phyloP scores from a whole-genome alignment of 2,113 vertebrate species.

The Notiomystis cincta region DNA sequence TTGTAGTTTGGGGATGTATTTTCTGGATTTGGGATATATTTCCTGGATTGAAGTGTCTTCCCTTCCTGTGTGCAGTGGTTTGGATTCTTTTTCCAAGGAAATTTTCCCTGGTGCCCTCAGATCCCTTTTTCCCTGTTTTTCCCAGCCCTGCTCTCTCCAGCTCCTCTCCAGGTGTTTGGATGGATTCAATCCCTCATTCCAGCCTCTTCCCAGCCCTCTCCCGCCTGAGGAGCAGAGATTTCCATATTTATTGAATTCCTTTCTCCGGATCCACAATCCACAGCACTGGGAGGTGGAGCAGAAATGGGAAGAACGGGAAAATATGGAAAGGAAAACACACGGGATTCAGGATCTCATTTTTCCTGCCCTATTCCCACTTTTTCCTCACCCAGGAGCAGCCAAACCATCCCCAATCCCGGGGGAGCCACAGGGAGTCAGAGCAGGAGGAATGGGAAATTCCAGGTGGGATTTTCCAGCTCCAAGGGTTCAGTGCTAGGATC shows the following conservation, averaged over 20 bases:
- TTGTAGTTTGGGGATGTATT: neutral
- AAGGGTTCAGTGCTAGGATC: neutral
- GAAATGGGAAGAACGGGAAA: neutral
- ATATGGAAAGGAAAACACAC: accelerated
- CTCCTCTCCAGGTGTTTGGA: neutral
- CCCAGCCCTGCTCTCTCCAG: neutral
- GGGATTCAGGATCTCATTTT: neutral
- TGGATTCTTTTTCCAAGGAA: neutral
- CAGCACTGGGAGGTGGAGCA: no score
- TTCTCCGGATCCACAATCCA: accelerated
- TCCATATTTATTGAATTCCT: neutral
- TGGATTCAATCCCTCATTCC: neutral
- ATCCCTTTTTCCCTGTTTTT: neutral
- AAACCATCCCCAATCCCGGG: neutral
- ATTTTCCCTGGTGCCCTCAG: neutral
- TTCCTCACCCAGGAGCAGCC: neutral
- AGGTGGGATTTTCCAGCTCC: neutral
- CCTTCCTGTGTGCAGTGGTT: no score
- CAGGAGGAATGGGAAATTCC: accelerated
- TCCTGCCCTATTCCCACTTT: neutral
- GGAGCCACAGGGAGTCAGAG: neutral
- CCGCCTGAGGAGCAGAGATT: neutral
- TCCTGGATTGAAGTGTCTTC: accelerated
- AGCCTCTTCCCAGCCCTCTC: neutral
- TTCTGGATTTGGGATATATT: accelerated